Percentiles rank a stretch among this genome's conserved stretches.
Evolutionary conservation across 1,140 invertebrate genomes (phyloP).

Genomic region (Tetramorium parvispinum): DNA sequence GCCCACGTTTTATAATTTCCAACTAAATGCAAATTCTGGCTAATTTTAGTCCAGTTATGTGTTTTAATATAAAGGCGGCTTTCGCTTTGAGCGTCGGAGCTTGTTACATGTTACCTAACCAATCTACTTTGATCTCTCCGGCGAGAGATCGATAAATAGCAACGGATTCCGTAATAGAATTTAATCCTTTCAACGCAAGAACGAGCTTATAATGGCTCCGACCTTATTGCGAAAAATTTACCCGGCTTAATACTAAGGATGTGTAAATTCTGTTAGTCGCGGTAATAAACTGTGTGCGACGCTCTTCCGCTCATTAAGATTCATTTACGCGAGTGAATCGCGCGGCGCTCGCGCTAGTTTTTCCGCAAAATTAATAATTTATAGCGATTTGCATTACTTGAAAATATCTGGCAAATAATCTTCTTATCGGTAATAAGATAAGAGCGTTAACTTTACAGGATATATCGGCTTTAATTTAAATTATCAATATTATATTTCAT

Average conservation of each 20-base stretch:
- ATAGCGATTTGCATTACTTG: background rate
- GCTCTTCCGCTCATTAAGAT: background rate
- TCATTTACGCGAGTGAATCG: background rate
- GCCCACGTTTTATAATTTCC: background rate
- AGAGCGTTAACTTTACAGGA: background rate
- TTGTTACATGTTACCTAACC: constrained; percentile 38
- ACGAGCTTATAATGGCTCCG: constrained; percentile 33
- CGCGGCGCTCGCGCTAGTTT: background rate
- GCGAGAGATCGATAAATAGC: constrained; percentile 43
- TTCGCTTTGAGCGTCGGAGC: constrained; percentile 13
- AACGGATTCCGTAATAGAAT: constrained; percentile 34
- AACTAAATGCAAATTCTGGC: constrained; percentile 23
- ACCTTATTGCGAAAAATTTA: constrained; percentile 21
- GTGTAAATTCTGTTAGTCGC: background rate
- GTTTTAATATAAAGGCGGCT: constrained; percentile 44
- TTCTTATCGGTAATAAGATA: background rate
- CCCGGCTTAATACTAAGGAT: constrained; percentile 1
- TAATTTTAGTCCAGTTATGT: constrained; percentile 33
- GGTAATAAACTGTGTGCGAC: background rate
- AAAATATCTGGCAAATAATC: background rate
- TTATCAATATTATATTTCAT: background rate
- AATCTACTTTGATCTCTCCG: constrained; percentile 46
- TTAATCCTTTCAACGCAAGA: constrained; percentile 22
- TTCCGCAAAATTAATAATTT: background rate
- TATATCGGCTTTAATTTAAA: background rate